phyloP scores from a whole-genome alignment of 2,113 vertebrate species.

The Glareola pratincola region DNA sequence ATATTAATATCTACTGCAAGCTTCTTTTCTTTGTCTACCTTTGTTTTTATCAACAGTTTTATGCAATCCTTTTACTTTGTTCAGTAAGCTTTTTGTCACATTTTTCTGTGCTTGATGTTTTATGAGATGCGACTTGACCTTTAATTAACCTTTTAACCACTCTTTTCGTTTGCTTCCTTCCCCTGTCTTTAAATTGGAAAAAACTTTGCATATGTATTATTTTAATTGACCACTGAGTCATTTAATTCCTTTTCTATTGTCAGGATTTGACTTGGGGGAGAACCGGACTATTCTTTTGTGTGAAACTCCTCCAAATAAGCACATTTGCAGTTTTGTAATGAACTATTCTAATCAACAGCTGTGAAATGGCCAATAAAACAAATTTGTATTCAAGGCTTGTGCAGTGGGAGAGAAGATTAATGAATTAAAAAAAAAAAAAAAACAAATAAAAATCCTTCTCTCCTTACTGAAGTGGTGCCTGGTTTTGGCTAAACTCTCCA shows the following conservation, averaged over 20 bases:
- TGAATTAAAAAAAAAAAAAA: neutral
- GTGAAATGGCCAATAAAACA: conserved; percentile 45
- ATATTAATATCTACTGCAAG: neutral
- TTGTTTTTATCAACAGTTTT: neutral
- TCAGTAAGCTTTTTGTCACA: neutral
- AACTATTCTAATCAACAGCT: conserved; percentile 60
- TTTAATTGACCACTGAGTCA: conserved; percentile 4
- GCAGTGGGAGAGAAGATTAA: neutral
- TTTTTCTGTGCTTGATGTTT: neutral
- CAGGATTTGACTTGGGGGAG: neutral
- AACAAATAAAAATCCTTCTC: neutral
- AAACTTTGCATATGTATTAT: neutral
- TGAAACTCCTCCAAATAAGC: conserved; percentile 18
- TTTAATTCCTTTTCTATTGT: neutral
- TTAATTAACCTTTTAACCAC: conserved; percentile 56
- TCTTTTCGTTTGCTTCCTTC: neutral
- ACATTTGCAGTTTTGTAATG: conserved; percentile 33
- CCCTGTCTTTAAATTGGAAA: neutral
- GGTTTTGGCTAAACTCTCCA: neutral
- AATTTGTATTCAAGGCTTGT: neutral
- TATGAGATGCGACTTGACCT: neutral
- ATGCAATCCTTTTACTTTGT: neutral
- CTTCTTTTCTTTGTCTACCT: neutral
- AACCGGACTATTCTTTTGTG: neutral
- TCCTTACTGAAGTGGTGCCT: neutral